phyloP scores from a whole-genome alignment of 2,888 invertebrate species.

The Dicranocentrus wangi region DNA sequence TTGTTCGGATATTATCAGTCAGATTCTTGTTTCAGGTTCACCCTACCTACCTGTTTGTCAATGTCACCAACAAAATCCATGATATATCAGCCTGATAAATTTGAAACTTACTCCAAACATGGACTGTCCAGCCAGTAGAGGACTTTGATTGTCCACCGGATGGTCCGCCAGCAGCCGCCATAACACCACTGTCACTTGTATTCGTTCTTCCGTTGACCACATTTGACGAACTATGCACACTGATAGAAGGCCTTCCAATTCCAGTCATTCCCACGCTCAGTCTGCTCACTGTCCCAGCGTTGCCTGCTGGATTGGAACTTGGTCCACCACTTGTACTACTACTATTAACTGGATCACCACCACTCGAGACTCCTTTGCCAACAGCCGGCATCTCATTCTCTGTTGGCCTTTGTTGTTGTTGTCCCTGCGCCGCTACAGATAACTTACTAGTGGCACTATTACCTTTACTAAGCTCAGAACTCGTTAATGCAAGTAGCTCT shows the following conservation, averaged over 20 bases:
- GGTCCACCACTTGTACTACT: conserved; percentile 23
- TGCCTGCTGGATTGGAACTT: conserved; percentile 1
- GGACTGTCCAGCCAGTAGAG: conserved; percentile 82
- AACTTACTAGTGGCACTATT: conserved; percentile 23
- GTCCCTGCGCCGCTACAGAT: neutral
- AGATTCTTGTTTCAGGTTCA: no score
- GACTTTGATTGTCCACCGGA: conserved; percentile 74
- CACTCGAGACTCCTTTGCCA: conserved; percentile 40
- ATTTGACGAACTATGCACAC: conserved; percentile 30
- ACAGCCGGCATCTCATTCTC: conserved; percentile 56
- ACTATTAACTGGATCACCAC: conserved; percentile 10
- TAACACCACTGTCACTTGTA: conserved; percentile 20
- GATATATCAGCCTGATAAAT: no score
- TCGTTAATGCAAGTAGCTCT: conserved; percentile 5
- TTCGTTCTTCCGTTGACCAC: conserved; percentile 12
- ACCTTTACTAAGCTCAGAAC: neutral
- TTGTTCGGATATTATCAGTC: no score
- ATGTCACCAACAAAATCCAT: no score
- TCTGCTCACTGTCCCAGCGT: neutral
- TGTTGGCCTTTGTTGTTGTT: conserved; percentile 30
- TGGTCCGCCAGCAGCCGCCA: conserved; percentile 73
- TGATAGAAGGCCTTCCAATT: conserved; percentile 48
- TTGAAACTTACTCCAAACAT: conserved; percentile 82
- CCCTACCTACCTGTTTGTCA: no score
- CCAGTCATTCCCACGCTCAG: conserved; percentile 28